phyloP scores from a whole-genome alignment of 1,140 invertebrate species.

The Procambarus virginalis region DNA sequence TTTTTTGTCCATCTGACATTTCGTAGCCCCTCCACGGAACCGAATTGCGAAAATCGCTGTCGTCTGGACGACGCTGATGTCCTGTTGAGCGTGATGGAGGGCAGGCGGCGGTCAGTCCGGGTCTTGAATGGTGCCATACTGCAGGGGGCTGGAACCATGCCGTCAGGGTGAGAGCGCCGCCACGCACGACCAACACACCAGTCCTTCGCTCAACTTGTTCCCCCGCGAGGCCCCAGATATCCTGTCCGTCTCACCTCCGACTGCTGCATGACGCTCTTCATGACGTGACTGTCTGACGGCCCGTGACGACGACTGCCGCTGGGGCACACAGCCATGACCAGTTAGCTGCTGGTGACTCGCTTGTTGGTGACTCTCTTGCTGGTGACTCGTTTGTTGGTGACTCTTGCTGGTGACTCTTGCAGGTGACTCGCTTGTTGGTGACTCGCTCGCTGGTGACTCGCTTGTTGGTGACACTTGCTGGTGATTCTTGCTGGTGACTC shows the following conservation, averaged over 20 bases:
- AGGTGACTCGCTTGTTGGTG: no score
- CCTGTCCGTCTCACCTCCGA: not conserved
- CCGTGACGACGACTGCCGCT: constrained; percentile 10
- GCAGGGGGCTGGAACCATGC: constrained; percentile 12
- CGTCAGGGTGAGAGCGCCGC: constrained; percentile 52
- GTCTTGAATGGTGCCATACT: not conserved
- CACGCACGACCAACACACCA: constrained; percentile 46
- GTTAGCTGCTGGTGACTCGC: not conserved
- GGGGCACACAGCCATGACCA: not conserved
- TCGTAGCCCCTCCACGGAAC: not conserved
- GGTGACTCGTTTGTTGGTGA: no score
- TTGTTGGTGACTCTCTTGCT: not conserved
- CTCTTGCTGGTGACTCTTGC: no score
- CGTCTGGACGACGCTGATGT: constrained; percentile 2
- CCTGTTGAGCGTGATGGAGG: constrained; percentile 18
- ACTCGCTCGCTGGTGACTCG: no score
- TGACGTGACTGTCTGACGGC: constrained; percentile 6
- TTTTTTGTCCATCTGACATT: not conserved
- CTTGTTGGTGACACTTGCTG: no score
- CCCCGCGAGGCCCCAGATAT: not conserved
- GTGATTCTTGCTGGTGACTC: no score
- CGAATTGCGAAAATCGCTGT: not conserved
- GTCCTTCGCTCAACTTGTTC: not conserved
- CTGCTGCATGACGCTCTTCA: not conserved
- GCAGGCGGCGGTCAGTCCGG: not conserved